These are phyloP conservation scores for Heliconius ethilla DNA, from an alignment of 2,888 invertebrate genomes.

Conservation along the genomic window DNA sequence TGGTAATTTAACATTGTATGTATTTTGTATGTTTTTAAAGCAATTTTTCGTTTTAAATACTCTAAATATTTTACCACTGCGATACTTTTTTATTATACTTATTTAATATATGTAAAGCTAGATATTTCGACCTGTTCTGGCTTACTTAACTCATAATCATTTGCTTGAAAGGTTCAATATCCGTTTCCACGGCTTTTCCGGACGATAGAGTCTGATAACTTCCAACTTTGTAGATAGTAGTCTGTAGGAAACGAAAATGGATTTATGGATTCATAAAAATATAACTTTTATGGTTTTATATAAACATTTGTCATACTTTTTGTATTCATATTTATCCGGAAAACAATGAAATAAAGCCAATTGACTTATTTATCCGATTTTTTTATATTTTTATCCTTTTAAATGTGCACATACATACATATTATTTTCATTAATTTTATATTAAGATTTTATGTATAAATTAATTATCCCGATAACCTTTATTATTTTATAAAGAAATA, in stretches of 20 bases:
- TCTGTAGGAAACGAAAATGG: slow-evolving; percentile 24
- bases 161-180: slow-evolving; percentile 27
- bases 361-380: background rate
- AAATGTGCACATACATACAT: too few relatives aligned
- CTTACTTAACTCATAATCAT: background rate
- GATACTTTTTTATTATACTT: background rate
- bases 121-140: background rate
- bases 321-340: background rate
- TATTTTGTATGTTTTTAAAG: too few relatives aligned
- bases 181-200: slow-evolving; percentile 31
- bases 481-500: background rate
- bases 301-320: background rate
- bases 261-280: slow-evolving; percentile 18
- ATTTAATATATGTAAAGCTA: background rate
- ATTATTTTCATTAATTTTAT: too few relatives aligned
- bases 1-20: too few relatives aligned
- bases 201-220: slow-evolving; percentile 24
- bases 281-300: background rate
- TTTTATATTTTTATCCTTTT: too few relatives aligned
- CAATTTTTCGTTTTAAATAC: too few relatives aligned
- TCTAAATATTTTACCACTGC: too few relatives aligned
- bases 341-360: background rate
- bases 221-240: slow-evolving; percentile 7
- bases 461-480: too few relatives aligned
- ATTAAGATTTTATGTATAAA: too few relatives aligned